These are phyloP conservation scores for Orthosia incerta DNA, from an alignment of 2,888 invertebrate species.

Conservation along the genomic window DNA sequence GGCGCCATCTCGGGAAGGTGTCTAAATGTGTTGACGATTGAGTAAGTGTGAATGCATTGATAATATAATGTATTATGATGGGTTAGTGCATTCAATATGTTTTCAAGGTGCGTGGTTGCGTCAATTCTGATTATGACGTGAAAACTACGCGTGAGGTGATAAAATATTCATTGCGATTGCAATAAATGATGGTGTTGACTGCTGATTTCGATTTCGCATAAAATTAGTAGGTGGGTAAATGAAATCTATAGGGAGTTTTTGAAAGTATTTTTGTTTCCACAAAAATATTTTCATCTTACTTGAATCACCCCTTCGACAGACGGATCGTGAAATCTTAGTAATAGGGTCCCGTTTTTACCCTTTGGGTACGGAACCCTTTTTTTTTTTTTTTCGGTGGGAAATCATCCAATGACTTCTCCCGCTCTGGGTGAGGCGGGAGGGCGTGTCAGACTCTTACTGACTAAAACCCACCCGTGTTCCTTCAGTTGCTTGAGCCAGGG, in stretches of 20 bases:
- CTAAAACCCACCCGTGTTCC: too few species aligned
- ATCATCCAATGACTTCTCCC: too few species aligned
- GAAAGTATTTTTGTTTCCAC: neutral
- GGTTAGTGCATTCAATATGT: conserved; percentile 47
- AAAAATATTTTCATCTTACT: too few species aligned
- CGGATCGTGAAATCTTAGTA: too few species aligned
- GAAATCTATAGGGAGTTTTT: neutral
- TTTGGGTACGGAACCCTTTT: too few species aligned
- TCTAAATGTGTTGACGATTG: conserved; percentile 15
- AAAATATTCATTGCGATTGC: conserved; percentile 39
- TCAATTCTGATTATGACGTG: conserved; percentile 48
- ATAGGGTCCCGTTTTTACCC: too few species aligned
- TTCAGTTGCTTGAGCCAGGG: too few species aligned
- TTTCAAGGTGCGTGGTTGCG: conserved; percentile 52
- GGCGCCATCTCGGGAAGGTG: too few species aligned
- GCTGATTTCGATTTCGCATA: neutral
- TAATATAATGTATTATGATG: conserved; percentile 16
- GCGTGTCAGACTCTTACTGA: too few species aligned
- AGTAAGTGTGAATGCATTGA: conserved; percentile 25
- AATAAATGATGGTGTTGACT: conserved; percentile 31
- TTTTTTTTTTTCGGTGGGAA: too few species aligned
- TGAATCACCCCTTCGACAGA: too few species aligned
- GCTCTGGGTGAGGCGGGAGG: too few species aligned
- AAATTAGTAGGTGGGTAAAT: neutral
- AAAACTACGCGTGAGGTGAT: conserved; percentile 26